Evolutionary conservation across 2,797 vertebrate species (phyloP), one percentile per base, ranked within the genome.

Genomic region (Microchirus variegatus): DNA sequence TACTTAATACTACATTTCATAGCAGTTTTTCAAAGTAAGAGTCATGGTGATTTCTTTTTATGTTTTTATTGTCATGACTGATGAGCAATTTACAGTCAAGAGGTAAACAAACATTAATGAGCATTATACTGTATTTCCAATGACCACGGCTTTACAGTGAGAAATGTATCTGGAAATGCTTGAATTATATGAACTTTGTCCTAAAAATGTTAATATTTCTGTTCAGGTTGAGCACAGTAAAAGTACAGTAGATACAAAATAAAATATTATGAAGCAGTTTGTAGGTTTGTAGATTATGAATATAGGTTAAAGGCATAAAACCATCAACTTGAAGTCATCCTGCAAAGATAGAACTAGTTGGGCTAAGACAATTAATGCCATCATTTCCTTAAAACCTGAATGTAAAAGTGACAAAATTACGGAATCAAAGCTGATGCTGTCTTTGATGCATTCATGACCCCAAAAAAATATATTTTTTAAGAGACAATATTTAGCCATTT

Each of bases 21-120:
- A 9, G 54, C 18, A 9, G 37, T 3, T 31, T 31, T 31, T 31
- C 31, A 31, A 15, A 12, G 14, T 6, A 42, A 42, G 13, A 42
- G 41, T 42, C 71, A 18, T 2, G 5, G 1, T 35, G 1, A 36
- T 56, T 38, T 62, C 10, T 64, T 85, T 89, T 87, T 60, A 89
- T 67, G 63, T 86, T 88, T 91, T 93, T 92, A 93, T 92, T 92
- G 89, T 67, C 42, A 89, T 88, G 90, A 91, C 90, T 87, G 84
- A 86, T 82, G n/a, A 85, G 67, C 84, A 84, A 89, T 87, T 87
- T 86, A 92, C 89, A 92, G 90, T 88, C 89, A 84, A 77, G 83
- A 90, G 83, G 89, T 92, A 89, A 91, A 90, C 85, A 90, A 81
- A 88, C n/a, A 86, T 65, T 67, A 89, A 91, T 81, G 84, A 85